These are phyloP conservation scores for Acanthosoma haemorrhoidale DNA, from an alignment of 2,888 invertebrate species.

Conservation along the genomic window DNA sequence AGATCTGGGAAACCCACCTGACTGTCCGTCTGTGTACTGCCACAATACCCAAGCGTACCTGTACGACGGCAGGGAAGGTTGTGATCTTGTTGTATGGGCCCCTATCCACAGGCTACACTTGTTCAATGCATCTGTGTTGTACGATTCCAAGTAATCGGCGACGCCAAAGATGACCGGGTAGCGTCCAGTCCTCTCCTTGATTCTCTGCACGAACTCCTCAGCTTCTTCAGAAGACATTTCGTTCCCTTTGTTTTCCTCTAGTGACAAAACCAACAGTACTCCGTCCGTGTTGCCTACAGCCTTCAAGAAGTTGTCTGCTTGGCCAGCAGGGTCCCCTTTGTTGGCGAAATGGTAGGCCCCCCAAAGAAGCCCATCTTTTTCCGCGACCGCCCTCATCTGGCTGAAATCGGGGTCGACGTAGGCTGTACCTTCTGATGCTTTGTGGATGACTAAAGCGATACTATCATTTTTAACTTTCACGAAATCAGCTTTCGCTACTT, in stretches of 20 bases:
- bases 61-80: conserved; percentile 22
- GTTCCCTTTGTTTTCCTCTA: conserved; percentile 17
- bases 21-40: conserved; percentile 38
- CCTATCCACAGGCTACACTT: conserved; percentile 37
- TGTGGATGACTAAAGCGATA: conserved; percentile 37
- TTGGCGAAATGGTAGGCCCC: conserved; percentile 38
- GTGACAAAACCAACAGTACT: conserved; percentile 34
- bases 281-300: conserved; percentile 29
- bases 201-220: conserved; percentile 32
- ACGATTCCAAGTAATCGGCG: conserved; percentile 29
- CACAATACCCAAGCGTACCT: conserved; percentile 38
- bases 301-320: conserved; percentile 37
- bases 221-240: conserved; percentile 29
- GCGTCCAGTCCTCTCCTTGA: conserved; percentile 30
- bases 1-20: conserved; percentile 31
- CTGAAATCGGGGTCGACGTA: conserved; percentile 29
- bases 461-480: conserved; percentile 34
- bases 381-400: conserved; percentile 24
- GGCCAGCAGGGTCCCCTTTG: conserved; percentile 25
- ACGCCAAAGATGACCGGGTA: conserved; percentile 33
- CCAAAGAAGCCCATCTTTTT: conserved; percentile 33
- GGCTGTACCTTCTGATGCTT: conserved; percentile 35
- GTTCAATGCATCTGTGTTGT: conserved; percentile 19
- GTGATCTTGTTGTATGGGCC: not conserved
- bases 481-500: not conserved